A percentile compares a stretch with the other conserved stretches of the same genome.
Evolutionary conservation across 2,113 vertebrate species (phyloP).

Genomic region (Eublepharis macularius): DNA sequence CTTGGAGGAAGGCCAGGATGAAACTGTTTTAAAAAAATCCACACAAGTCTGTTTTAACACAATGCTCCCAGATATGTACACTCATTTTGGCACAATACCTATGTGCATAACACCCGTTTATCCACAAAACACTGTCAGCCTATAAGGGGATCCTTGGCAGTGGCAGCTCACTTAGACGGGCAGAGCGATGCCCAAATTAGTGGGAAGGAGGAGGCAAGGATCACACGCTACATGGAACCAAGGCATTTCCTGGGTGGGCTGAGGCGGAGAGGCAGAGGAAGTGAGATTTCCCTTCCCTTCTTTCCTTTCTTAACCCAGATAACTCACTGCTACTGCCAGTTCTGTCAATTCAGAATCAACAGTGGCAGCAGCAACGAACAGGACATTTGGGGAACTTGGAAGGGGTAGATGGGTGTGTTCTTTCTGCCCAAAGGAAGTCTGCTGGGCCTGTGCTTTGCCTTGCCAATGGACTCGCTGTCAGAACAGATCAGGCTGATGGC

Average conservation of each 20-base stretch:
- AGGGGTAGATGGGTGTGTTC: neutral
- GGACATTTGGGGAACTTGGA: neutral
- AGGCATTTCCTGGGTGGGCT: neutral
- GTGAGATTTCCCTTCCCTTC: neutral
- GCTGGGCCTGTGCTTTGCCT: neutral
- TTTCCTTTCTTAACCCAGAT: neutral
- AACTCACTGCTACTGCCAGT: neutral
- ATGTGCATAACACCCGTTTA: neutral
- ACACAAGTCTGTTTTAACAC: no score
- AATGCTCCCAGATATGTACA: neutral
- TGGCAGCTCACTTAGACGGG: neutral
- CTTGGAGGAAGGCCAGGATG: no score
- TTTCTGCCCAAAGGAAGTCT: neutral
- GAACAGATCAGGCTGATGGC: neutral
- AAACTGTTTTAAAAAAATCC: no score
- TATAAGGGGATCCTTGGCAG: neutral
- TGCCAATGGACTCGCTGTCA: neutral
- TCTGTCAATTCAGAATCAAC: neutral
- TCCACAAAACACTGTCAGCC: neutral
- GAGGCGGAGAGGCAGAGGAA: neutral
- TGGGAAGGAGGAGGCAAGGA: neutral
- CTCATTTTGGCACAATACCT: neutral
- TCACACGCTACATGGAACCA: neutral
- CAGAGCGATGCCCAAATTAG: neutral
- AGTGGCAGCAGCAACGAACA: neutral